Conservation (phyloP, 2,113 vertebrate species). For the Gyps fulvus region DNA sequence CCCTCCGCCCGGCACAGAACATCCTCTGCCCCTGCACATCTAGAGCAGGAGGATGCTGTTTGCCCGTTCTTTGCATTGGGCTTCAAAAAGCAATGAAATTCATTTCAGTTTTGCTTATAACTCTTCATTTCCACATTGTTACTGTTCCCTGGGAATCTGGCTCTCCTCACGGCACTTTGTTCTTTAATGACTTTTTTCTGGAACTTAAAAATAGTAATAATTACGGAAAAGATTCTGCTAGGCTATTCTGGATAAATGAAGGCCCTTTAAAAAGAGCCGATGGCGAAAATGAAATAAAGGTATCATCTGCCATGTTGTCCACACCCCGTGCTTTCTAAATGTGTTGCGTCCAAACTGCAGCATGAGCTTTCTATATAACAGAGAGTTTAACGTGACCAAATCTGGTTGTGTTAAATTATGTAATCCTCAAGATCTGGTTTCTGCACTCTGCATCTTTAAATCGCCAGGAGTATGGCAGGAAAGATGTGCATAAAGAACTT, state of each 20-base stretch:
- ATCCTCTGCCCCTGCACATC: not conserved
- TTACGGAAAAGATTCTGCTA: not conserved
- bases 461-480: not conserved
- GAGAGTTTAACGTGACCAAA: not conserved
- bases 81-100: not conserved
- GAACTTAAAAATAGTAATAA: not conserved
- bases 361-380: not conserved
- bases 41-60: not conserved
- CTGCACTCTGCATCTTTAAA: not conserved
- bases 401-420: not conserved
- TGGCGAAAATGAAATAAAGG: not conserved
- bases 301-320: not conserved
- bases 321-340: not conserved
- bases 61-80: not conserved
- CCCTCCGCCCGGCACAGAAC: fast-evolving
- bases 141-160: not conserved
- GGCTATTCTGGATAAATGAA: not conserved
- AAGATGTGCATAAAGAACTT: not conserved
- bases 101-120: not conserved
- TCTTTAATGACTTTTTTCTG: not conserved
- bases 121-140: not conserved
- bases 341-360: not conserved
- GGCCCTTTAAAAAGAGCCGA: not conserved
- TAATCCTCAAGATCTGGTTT: not conserved
- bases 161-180: not conserved